phyloP scores from a whole-genome alignment of 2,888 invertebrate species.

The Ephialtes manifestator region DNA sequence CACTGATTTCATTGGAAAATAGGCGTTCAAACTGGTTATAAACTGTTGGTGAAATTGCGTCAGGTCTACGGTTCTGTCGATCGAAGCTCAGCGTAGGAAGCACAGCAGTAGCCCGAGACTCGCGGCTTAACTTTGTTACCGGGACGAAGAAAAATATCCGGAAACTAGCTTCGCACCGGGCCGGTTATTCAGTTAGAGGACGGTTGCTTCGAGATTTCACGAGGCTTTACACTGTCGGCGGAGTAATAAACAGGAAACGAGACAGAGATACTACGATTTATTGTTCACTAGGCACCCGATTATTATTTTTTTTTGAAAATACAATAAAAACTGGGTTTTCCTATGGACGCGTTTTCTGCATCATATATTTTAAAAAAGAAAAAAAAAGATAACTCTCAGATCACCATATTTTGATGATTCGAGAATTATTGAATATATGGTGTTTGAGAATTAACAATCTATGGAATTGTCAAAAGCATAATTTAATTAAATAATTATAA shows the following conservation, averaged over 20 bases:
- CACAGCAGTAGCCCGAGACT: constrained; percentile 32
- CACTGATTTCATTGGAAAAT: constrained; percentile 16
- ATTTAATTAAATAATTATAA: too few relatives aligned
- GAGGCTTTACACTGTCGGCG: constrained; percentile 10
- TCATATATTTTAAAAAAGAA: too few relatives aligned
- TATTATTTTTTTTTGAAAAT: background rate
- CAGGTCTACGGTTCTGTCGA: background rate
- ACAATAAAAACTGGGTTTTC: too few relatives aligned
- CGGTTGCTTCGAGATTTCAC: constrained; percentile 34
- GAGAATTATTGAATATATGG: too few relatives aligned
- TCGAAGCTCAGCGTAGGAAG: constrained; percentile 18
- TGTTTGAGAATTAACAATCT: too few relatives aligned
- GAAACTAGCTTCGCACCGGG: constrained; percentile 63
- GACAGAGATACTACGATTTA: background rate
- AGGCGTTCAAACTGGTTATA: background rate
- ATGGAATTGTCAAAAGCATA: too few relatives aligned
- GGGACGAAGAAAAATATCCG: constrained; percentile 67
- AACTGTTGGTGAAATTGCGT: constrained; percentile 7
- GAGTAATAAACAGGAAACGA: background rate
- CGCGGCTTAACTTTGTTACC: constrained; percentile 62
- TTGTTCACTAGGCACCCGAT: background rate
- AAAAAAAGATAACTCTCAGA: too few relatives aligned
- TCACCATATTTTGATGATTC: too few relatives aligned
- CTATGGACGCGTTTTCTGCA: too few relatives aligned
- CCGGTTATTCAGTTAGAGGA: constrained; percentile 60